Evolutionary conservation across 2,113 vertebrate species (phyloP), one percentile per base, ranked within the genome.

Genomic region (Noturus placidus): DNA sequence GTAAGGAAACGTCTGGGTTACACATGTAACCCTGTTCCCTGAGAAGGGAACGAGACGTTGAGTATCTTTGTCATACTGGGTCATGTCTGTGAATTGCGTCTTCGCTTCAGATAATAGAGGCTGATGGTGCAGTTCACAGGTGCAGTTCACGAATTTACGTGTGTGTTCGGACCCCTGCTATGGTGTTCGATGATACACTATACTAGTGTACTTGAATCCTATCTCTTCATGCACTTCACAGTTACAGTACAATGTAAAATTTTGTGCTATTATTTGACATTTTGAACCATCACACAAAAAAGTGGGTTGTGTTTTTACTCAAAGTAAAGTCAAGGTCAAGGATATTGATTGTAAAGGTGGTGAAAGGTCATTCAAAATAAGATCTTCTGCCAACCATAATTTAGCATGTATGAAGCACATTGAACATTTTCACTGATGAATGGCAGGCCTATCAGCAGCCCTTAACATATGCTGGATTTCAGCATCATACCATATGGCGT

Each of bases 401-500:
- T 50, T 27, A 76, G 42, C 22, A 46, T n/a, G 38, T 46, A 76
- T 25, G 20, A 42, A 22, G 70, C 33, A 74, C 70, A 74, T 50
- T 76, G 22, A 76, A 14, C 22, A 76, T 76, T 76, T 50, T 76
- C 42, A 25, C 38, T 76, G 22, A 76, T 76, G 72, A 46, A 76
- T 76, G 42, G 4, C 42, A 76, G 20, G 38, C 19, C 20, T 42
- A 72, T 74, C 20, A 46, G 38, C 69, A 74, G 25, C 70, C 70
- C 70, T 25, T 25, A 74, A 76, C 72, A 76, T 76, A 50, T 42
- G 70, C 22, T 74, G 35, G 19, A 42, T 25, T 38, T 76, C 42
- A 76, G 72, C 38, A 76, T 50, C 72, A 76, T 76, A 46, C 72
- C 72, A 76, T 46, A 76, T 46, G 22, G 72, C 42, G 50, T 50